These are phyloP conservation scores for Molothrus ater DNA, from an alignment of 2,797 vertebrate species.

Conservation along the genomic window DNA sequence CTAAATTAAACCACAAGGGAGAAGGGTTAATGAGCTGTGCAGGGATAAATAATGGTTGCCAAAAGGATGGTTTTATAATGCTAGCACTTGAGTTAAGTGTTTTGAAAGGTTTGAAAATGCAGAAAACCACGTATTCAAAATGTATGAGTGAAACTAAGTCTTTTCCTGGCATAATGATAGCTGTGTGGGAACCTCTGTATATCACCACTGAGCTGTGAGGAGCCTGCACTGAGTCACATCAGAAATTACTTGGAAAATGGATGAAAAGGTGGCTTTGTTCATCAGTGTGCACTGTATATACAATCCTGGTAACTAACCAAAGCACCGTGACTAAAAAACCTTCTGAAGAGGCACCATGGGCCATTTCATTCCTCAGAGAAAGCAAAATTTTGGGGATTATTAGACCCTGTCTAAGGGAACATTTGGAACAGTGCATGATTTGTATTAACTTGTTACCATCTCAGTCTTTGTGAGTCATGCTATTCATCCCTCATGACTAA, in stretches of 20 bases:
- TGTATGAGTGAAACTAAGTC: not conserved
- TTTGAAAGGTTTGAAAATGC: not conserved
- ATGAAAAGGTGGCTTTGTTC: not conserved
- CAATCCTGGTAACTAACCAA: not conserved
- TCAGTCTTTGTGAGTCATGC: conserved; percentile 36
- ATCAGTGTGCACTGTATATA: not conserved
- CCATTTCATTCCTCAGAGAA: not conserved
- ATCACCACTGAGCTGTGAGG: not conserved
- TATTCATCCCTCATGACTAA: conserved; percentile 37
- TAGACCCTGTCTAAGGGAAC: not conserved
- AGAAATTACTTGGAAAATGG: not conserved
- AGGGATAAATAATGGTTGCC: not conserved
- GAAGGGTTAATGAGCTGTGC: not conserved
- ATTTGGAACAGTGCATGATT: not conserved
- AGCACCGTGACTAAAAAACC: not conserved
- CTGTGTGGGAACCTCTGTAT: not conserved
- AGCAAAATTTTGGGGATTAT: not conserved
- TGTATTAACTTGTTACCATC: not conserved
- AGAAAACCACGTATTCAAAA: not conserved
- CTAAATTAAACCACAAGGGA: not conserved
- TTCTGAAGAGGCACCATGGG: not conserved
- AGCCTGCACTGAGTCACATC: not conserved
- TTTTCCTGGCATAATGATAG: not conserved
- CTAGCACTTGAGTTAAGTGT: not conserved
- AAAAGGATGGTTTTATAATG: not conserved